Evolutionary conservation across 2,113 vertebrate genomes (phyloP).

Genomic region (Myotis lucifugus): DNA sequence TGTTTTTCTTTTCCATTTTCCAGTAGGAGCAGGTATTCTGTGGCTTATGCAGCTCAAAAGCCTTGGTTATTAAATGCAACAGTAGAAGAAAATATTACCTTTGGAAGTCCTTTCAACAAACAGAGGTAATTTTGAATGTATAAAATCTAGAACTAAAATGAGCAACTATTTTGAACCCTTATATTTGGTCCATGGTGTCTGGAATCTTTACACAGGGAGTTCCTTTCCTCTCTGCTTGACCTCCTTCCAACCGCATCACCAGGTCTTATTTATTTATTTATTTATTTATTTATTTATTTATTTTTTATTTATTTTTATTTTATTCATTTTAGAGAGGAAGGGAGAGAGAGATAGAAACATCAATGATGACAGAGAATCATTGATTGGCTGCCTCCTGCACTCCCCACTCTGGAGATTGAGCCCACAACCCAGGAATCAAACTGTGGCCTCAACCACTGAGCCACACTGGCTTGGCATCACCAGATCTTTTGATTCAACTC

Average conservation of each 20-base stretch:
- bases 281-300: too few relatives aligned
- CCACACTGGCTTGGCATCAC: too few relatives aligned
- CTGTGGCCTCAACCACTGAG: too few relatives aligned
- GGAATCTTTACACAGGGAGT: background rate
- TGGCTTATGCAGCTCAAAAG: constrained; percentile 98
- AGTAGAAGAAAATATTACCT: constrained; percentile 98
- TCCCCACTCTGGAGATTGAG: too few relatives aligned
- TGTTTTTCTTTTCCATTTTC: constrained; percentile 50
- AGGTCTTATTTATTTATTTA: background rate
- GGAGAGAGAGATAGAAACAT: too few relatives aligned
- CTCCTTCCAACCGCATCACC: background rate
- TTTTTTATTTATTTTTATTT: too few relatives aligned
- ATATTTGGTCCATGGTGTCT: background rate
- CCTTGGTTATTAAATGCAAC: constrained; percentile 98
- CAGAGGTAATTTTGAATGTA: constrained; percentile 89
- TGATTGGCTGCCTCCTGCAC: too few relatives aligned
- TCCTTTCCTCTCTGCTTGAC: background rate
- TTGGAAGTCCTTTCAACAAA: constrained; percentile 95
- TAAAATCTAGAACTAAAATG: background rate
- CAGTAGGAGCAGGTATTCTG: constrained; percentile 94
- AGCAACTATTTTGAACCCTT: background rate
- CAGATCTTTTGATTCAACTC: background rate
- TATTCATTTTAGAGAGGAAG: too few relatives aligned
- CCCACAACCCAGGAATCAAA: too few relatives aligned
- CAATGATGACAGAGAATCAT: too few relatives aligned